phyloP scores from a whole-genome alignment of 2,888 invertebrate species.

The Limulus polyphemus region DNA sequence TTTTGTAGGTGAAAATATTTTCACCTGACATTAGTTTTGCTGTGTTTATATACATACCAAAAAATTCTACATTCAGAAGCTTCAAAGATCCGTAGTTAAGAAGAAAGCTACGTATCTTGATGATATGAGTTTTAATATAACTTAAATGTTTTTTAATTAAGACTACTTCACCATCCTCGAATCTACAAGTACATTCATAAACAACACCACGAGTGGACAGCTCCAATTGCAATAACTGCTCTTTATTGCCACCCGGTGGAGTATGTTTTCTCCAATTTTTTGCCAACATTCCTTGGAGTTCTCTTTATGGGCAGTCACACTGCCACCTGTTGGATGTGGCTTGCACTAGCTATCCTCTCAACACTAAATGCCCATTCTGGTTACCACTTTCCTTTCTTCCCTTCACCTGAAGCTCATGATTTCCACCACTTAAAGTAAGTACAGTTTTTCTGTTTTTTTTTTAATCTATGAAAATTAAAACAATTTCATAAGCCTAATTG shows the following conservation, averaged over 20 bases:
- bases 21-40: too few species aligned
- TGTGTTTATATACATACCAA: too few species aligned
- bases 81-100: too few species aligned
- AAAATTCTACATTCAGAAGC: too few species aligned
- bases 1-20: too few species aligned
- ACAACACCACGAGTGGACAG: conserved; percentile 76
- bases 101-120: too few species aligned
- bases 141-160: conserved; percentile 33
- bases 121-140: background rate
- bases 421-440: conserved; percentile 64
- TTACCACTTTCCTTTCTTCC: conserved; percentile 71
- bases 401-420: conserved; percentile 73
- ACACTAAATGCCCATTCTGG: conserved; percentile 72
- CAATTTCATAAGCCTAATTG: too few species aligned
- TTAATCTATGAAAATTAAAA: background rate
- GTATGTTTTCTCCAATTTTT: conserved; percentile 60
- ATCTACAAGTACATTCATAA: conserved; percentile 72
- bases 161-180: conserved; percentile 56
- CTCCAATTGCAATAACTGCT: conserved; percentile 68
- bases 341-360: conserved; percentile 58
- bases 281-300: conserved; percentile 55
- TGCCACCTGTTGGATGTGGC: conserved; percentile 53
- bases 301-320: conserved; percentile 33
- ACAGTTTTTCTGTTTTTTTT: background rate
- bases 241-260: conserved; percentile 64